These are phyloP conservation scores for Leptinotarsa juncta DNA, from an alignment of 2,888 invertebrate genomes.

Conservation along the genomic window DNA sequence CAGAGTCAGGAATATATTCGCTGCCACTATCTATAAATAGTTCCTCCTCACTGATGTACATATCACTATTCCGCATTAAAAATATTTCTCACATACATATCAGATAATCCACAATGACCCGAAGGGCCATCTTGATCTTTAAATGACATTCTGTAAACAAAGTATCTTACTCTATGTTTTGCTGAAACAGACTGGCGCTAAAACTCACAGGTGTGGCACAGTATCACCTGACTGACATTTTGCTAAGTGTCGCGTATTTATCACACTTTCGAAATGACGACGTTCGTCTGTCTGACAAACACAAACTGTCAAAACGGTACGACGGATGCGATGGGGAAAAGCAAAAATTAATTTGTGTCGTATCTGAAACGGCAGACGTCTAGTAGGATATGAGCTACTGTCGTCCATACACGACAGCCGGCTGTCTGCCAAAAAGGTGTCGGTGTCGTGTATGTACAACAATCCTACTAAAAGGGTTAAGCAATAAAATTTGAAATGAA, in stretches of 20 bases:
- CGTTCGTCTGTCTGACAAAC: constrained; percentile 18
- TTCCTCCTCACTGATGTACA: neutral
- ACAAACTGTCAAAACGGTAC: constrained; percentile 14
- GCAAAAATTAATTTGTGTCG: constrained; percentile 16
- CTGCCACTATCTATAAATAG: neutral
- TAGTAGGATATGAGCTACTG: constrained; percentile 1
- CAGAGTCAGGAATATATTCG: too few species aligned
- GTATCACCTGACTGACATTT: neutral
- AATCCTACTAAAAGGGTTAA: too few species aligned
- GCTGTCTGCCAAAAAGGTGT: constrained; percentile 7
- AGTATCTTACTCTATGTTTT: neutral
- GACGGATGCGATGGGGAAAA: constrained; percentile 1
- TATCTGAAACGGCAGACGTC: constrained; percentile 15
- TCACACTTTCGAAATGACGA: neutral
- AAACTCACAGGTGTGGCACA: neutral
- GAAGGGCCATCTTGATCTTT: neutral
- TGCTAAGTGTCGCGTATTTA: neutral
- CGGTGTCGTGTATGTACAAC: constrained; percentile 18
- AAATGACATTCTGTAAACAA: neutral
- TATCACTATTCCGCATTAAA: neutral
- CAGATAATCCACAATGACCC: neutral
- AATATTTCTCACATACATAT: neutral
- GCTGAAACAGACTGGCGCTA: neutral
- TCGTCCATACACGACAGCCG: constrained; percentile 16
- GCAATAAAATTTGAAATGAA: too few species aligned